A percentile compares a stretch with the other conserved stretches of the same genome.
Evolutionary conservation across 2,888 invertebrate genomes (phyloP).

Genomic region (Leptarthrus brevirostris): DNA sequence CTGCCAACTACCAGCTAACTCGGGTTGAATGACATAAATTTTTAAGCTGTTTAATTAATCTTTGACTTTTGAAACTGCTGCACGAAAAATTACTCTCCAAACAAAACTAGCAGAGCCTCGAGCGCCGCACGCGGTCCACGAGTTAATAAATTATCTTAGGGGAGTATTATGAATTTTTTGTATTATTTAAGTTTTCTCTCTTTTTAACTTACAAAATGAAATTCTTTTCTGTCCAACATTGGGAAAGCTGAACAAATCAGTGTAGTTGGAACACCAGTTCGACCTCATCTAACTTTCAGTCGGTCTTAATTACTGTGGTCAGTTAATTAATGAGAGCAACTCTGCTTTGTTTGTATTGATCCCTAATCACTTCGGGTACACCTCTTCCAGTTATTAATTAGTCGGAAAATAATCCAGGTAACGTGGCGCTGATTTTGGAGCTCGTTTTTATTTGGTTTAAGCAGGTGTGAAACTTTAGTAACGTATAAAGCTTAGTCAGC

Average conservation of each 20-base stretch:
- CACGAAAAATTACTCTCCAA: constrained; percentile 44
- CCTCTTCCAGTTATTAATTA: constrained; percentile 31
- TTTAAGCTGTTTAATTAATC: constrained; percentile 38
- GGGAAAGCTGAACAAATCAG: no score
- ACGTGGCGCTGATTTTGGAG: no score
- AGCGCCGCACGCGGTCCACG: constrained; percentile 39
- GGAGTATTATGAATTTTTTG: not conserved
- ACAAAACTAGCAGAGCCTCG: constrained; percentile 43
- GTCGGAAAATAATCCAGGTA: no score
- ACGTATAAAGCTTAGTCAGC: no score
- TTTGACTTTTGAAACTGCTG: constrained; percentile 28
- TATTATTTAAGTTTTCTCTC: not conserved
- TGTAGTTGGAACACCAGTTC: not conserved
- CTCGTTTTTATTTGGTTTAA: no score
- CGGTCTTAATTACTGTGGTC: constrained; percentile 22
- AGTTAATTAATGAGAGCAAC: constrained; percentile 15
- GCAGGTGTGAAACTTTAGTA: no score
- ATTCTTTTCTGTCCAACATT: constrained; percentile 17
- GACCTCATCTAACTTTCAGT: not conserved
- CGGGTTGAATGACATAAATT: not conserved
- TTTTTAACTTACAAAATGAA: constrained; percentile 5
- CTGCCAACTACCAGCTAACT: no score
- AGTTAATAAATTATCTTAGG: constrained; percentile 34
- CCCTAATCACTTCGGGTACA: constrained; percentile 35
- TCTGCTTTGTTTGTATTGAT: constrained; percentile 24